Evolutionary conservation across 1,140 invertebrate species (phyloP), one percentile per base, ranked within the genome.

Genomic region (Meloidogyne chitwoodi): DNA sequence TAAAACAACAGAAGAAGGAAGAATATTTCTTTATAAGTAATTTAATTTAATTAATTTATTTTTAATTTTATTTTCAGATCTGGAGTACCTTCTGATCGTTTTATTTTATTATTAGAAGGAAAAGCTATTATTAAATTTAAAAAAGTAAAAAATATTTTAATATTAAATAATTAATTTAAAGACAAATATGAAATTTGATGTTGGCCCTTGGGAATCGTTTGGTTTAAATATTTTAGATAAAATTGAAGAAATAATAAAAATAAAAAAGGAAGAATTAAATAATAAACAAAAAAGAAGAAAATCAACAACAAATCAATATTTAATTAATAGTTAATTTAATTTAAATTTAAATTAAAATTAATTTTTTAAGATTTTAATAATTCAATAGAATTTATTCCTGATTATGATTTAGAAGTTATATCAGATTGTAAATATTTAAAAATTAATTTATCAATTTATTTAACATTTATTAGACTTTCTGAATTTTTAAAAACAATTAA

Each of bases 201-300:
- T 85, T 0, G 83, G 84, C 6, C 74, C 85, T 1, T 85, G 83
- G 83, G 79, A 85, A 48, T 71, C 27, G 16, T 85, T 85, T 62
- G 83, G 83, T 29, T 56, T 68, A 12, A 77, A 75, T 44, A 69
- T 85, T 29, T 56, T 85, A 2, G 66, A 79, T 64, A 71, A 80
- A 26, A 68, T 85, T 41, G 68, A 83, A 48, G 71, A 63, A 19
- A 31, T 27, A 27, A 27, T 68, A 41, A 76, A 11, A 12, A 41
- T 61, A 34, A 80, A 44, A 63, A 41, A 77, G 24, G 44, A 24
- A 41, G 62, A 73, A 44, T 48, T 38, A 48, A 74, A 61, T 34
- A 61, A 5, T 22, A 41, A 41, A 10, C 26, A 26, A 29, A 4
- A 5, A n/a, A 19, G 22, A 62, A 71, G 22, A 24, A 31, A 26